A percentile compares a stretch with the other conserved stretches of the same genome.
These are phyloP conservation scores for Excalfactoria chinensis DNA, from an alignment of 2,113 vertebrate genomes.

Conservation along the genomic window DNA sequence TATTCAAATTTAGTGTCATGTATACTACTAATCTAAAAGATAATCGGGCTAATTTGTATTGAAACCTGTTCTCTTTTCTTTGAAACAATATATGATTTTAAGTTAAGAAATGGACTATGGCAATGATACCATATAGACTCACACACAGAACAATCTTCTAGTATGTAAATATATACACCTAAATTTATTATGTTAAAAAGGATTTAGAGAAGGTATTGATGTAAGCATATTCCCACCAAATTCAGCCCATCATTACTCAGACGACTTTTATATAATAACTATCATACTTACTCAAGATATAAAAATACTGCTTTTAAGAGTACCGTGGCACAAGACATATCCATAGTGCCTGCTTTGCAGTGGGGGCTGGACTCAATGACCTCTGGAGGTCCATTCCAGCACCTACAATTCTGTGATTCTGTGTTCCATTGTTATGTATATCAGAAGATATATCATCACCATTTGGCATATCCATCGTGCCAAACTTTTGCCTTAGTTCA, in stretches of 20 bases:
- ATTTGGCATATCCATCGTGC: too few species aligned
- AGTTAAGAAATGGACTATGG: not conserved
- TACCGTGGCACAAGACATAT: not conserved
- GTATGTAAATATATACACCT: not conserved
- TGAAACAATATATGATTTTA: not conserved
- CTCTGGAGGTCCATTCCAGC: too few species aligned
- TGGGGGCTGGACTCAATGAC: too few species aligned
- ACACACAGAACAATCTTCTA: not conserved
- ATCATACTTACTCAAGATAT: not conserved
- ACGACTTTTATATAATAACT: not conserved
- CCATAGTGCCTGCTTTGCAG: too few species aligned
- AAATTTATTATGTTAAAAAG: not conserved
- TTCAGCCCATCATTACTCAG: not conserved
- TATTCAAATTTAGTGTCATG: not conserved
- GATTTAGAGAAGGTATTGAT: not conserved
- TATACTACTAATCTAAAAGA: not conserved
- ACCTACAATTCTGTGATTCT: too few species aligned
- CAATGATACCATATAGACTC: not conserved
- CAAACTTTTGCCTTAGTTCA: not conserved
- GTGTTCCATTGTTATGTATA: not conserved
- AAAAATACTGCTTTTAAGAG: not conserved
- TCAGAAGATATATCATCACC: too few species aligned
- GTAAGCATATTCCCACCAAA: not conserved
- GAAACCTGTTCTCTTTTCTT: not conserved
- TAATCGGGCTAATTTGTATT: not conserved